Conservation (phyloP, 2,113 vertebrate species). For the Corvus hawaiiensis region DNA sequence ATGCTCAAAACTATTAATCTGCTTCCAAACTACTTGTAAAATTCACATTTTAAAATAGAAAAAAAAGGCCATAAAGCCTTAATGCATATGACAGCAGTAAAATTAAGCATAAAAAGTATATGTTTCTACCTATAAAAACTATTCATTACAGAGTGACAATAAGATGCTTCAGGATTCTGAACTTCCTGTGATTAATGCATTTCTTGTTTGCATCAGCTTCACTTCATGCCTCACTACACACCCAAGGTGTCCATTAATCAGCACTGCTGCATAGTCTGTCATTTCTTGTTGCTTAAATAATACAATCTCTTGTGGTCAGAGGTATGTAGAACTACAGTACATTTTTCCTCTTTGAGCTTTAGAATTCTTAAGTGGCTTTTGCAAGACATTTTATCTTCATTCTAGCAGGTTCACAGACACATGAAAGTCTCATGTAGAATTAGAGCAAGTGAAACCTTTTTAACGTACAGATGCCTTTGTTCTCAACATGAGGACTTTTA, state of each 20-base stretch:
- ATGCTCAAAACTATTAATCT: neutral
- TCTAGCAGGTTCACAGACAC: neutral
- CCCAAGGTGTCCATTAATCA: slow-evolving; percentile 47
- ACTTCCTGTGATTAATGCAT: slow-evolving; percentile 6
- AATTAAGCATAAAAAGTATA: neutral
- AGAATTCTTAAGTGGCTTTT: neutral
- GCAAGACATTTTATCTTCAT: neutral
- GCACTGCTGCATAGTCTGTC: neutral
- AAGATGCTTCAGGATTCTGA: neutral
- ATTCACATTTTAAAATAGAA: neutral
- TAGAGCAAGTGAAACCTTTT: neutral
- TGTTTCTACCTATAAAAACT: neutral
- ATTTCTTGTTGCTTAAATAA: neutral
- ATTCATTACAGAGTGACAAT: neutral
- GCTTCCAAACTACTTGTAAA: neutral
- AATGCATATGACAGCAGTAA: neutral
- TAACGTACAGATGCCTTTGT: neutral
- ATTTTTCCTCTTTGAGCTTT: neutral
- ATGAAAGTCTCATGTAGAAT: neutral
- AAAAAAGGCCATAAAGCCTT: neutral
- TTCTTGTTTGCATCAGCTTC: neutral
- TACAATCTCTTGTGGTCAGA: neutral
- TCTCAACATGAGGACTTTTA: neutral
- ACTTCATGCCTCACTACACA: neutral
- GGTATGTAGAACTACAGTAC: neutral